These are phyloP conservation scores for Strigamia transsilvanica DNA, from an alignment of 2,888 invertebrate genomes.

Conservation along the genomic window DNA sequence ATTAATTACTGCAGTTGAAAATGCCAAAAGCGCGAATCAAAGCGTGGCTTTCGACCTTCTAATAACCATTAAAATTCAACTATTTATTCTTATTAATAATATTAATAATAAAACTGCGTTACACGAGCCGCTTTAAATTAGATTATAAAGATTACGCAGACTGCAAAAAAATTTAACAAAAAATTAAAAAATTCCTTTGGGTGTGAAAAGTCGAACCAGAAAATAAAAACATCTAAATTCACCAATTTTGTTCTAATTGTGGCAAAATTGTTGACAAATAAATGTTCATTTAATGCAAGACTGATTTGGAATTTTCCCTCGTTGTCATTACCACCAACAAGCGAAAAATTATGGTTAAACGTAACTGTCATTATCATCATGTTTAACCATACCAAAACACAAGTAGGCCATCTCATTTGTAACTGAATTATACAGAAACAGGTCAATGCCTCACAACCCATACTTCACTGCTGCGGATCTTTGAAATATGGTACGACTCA, in stretches of 20 bases:
- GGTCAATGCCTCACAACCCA: background rate
- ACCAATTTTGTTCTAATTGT: background rate
- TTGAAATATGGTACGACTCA: background rate
- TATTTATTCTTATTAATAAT: conserved; percentile 14
- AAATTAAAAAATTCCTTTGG: background rate
- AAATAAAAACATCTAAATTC: background rate
- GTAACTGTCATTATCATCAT: no score
- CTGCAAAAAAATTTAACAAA: no score
- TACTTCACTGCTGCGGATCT: background rate
- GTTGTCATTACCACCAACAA: no score
- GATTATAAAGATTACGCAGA: background rate
- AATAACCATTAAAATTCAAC: conserved; percentile 17
- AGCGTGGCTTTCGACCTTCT: background rate
- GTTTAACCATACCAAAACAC: background rate
- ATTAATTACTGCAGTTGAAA: background rate
- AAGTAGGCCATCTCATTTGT: background rate
- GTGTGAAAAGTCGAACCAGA: background rate
- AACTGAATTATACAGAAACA: background rate
- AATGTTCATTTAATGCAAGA: background rate
- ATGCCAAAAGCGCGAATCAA: background rate
- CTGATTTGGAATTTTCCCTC: background rate
- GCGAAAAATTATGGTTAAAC: no score
- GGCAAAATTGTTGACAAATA: background rate
- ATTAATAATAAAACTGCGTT: background rate
- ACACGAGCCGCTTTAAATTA: background rate